phyloP scores from a whole-genome alignment of 2,113 vertebrate species.

The Rutilus rutilus region DNA sequence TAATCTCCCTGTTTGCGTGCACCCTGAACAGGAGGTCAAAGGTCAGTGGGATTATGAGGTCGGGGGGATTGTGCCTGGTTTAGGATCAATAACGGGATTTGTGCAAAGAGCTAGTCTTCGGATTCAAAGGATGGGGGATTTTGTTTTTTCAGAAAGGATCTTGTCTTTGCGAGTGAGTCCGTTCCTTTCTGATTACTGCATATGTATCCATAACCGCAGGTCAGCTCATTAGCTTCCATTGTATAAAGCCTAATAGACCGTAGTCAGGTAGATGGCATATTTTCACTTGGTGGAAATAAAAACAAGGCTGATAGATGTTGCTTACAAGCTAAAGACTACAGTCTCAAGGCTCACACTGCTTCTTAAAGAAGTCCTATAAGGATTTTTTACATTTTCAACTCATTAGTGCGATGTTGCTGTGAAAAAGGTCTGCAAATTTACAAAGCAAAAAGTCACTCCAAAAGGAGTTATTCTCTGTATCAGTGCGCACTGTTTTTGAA shows the following conservation, averaged over 20 bases:
- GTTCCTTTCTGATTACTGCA: not conserved
- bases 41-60: slow-evolving; percentile 43
- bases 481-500: too few species aligned
- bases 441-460: too few species aligned
- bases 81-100: slow-evolving; percentile 38
- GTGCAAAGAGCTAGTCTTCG: not conserved
- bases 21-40: slow-evolving; percentile 23
- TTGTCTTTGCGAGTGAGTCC: not conserved
- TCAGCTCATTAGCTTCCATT: not conserved
- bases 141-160: not conserved
- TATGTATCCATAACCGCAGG: not conserved
- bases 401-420: too few species aligned
- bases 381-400: too few species aligned
- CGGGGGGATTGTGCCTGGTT: slow-evolving; percentile 25
- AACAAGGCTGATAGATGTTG: not conserved
- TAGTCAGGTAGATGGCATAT: not conserved
- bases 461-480: too few species aligned
- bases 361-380: too few species aligned
- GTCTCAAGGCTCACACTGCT: too few species aligned
- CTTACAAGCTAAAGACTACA: too few species aligned
- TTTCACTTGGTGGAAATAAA: not conserved
- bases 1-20: slow-evolving; percentile 25
- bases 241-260: not conserved
- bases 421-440: too few species aligned
- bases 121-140: slow-evolving; percentile 11